A percentile compares a stretch with the other conserved stretches of the same genome.
Evolutionary conservation across 2,888 invertebrate genomes (phyloP).

Genomic region (Drosophila antonietae): DNA sequence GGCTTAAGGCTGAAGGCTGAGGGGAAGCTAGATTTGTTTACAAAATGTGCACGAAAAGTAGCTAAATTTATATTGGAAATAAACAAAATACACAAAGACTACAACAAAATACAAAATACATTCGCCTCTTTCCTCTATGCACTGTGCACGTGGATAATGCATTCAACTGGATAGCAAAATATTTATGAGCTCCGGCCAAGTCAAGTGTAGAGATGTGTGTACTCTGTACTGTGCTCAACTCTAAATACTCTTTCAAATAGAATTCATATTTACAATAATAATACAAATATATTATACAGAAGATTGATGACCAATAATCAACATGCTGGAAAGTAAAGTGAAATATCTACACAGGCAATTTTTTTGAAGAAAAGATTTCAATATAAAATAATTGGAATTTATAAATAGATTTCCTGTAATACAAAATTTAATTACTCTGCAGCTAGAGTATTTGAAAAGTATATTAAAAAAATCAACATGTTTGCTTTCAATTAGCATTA

Average conservation of each 20-base stretch:
- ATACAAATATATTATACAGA: not conserved
- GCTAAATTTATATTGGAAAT: slow-evolving; percentile 78
- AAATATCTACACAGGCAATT: not conserved
- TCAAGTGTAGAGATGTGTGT: slow-evolving; percentile 23
- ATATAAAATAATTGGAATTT: not conserved
- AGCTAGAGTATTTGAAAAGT: slow-evolving; percentile 18
- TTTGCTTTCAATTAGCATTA: slow-evolving; percentile 77
- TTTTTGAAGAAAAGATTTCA: not conserved
- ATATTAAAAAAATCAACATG: slow-evolving; percentile 52
- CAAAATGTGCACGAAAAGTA: slow-evolving; percentile 71
- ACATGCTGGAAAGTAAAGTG: not conserved
- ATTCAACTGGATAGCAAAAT: slow-evolving; percentile 48
- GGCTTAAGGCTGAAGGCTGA: slow-evolving; percentile 7
- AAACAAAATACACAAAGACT: slow-evolving; percentile 51
- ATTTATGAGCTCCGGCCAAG: slow-evolving; percentile 45
- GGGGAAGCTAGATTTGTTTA: slow-evolving; percentile 55
- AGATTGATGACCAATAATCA: not conserved
- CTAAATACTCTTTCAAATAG: slow-evolving; percentile 1
- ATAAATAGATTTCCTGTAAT: too few species aligned
- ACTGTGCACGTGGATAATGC: slow-evolving; percentile 55
- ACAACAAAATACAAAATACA: slow-evolving; percentile 23
- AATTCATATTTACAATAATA: not conserved
- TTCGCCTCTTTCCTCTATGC: slow-evolving; percentile 19
- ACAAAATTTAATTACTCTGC: not conserved
- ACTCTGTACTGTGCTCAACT: not conserved